Evolutionary conservation across 2,888 invertebrate species (phyloP), one percentile per base, ranked within the genome.

Genomic region (Petrolisthes cinctipes): DNA sequence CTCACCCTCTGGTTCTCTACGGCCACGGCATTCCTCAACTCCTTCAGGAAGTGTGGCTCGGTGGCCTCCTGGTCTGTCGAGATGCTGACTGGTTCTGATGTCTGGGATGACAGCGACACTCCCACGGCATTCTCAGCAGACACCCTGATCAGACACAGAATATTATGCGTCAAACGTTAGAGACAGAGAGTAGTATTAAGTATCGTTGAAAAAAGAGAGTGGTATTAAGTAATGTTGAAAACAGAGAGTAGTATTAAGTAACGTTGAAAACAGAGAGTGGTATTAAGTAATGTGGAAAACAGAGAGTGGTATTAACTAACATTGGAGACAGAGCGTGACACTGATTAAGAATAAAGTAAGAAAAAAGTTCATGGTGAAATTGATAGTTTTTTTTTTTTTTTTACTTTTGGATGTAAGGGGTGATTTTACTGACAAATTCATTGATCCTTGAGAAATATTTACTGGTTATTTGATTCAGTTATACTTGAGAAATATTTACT

Each of bases 101-200:
- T 94, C 92, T 97, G 96, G 92, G 98, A 97, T 85, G 96, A 95
- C 90, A 95, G 95, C 0, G 97, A 97, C 90, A 95, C 94, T 1
- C 99, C 99, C 56, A 97, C 96, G 66, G 96, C 95, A 93, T 99
- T 99, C 92, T 98, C 95, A 0, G 99, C 98, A 87, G 96, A 96
- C 20, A 98, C 96, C 88, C 99, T 95, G 94, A 98, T 98, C 88
- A 93, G 96, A 91, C 9, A 61, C 61, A 17, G 17, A 17, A 61
- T 61, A 37, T 37, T 37, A 37, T 37, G 2, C 37, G 37, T 37
- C 37, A 37, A 37, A 37, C 37, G 2, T 37, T 37, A 37, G 37
- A 2, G 37, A 37, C 37, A 37, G 37, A 37, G 37, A 1, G 37
- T 37, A 37, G 37, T 37, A 37, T 37, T 37, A 37, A 37, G 37